Conservation (phyloP, 2,797 vertebrate genomes). For the Gymnopithys bicolor region DNA sequence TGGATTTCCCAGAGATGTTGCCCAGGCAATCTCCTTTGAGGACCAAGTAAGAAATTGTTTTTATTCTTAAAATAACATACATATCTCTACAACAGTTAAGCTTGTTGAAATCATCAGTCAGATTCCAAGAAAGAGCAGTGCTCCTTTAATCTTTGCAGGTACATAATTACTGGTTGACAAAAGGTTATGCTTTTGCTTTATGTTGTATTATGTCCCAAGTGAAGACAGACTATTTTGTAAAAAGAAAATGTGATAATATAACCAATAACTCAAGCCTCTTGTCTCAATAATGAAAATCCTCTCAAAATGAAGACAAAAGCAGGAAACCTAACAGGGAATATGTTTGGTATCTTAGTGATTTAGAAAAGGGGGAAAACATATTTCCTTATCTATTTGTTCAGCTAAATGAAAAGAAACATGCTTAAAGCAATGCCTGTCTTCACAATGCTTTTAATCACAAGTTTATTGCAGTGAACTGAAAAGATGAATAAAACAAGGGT, state of each 20-base stretch:
- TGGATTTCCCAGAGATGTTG: constrained; percentile 95
- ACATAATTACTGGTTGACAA: not conserved
- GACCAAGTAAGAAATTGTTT: constrained; percentile 88
- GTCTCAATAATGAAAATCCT: not conserved
- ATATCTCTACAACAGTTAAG: not conserved
- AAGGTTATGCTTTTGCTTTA: not conserved
- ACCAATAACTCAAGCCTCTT: not conserved
- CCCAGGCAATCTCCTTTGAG: constrained; percentile 96
- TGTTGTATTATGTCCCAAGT: not conserved
- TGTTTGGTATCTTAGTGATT: constrained; percentile 1
- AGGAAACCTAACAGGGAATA: not conserved
- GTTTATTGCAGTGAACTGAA: not conserved
- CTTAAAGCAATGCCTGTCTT: not conserved
- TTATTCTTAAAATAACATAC: constrained; percentile 43
- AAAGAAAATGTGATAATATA: not conserved
- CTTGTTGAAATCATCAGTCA: not conserved
- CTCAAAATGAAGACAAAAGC: not conserved
- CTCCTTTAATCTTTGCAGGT: constrained; percentile 6
- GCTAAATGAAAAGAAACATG: not conserved
- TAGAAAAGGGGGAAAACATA: not conserved
- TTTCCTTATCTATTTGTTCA: not conserved
- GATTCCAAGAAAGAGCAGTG: not conserved
- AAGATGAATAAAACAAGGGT: not conserved
- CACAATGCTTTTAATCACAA: not conserved
- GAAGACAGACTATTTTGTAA: not conserved